A percentile compares a stretch with the other conserved stretches of the same genome.
Evolutionary conservation across 2,797 vertebrate genomes (phyloP).

Genomic region (Anas acuta): DNA sequence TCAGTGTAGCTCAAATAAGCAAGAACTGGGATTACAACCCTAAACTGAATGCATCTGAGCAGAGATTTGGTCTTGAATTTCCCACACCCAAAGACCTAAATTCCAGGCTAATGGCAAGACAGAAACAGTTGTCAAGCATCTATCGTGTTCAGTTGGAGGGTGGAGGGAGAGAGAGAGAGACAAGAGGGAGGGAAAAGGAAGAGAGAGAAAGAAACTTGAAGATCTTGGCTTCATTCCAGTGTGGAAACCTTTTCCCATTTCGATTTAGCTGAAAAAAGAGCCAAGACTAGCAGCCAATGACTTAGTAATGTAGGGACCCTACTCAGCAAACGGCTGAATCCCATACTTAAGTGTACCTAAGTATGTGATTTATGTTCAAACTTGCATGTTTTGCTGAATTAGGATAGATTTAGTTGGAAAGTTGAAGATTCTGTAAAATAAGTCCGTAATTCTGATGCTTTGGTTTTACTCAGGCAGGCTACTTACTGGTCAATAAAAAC

Average conservation of each 20-base stretch:
- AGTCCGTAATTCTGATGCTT: background rate
- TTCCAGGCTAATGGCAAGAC: background rate
- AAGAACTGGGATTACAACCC: background rate
- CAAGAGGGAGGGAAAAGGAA: background rate
- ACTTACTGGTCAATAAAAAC: background rate
- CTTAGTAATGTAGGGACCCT: background rate
- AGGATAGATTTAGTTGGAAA: conserved; percentile 26
- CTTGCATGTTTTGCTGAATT: background rate
- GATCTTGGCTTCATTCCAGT: background rate
- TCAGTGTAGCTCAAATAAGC: background rate
- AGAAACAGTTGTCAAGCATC: conserved; percentile 1
- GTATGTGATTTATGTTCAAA: background rate
- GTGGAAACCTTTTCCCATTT: conserved; percentile 51
- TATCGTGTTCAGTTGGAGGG: background rate
- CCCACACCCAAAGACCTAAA: background rate
- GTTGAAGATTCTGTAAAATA: background rate
- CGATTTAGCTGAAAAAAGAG: conserved; percentile 39
- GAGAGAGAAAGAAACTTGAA: background rate
- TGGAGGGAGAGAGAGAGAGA: background rate
- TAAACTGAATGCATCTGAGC: background rate
- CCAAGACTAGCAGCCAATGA: conserved; percentile 38
- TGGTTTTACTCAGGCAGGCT: background rate
- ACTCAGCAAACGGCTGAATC: conserved; percentile 38
- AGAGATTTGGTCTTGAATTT: background rate
- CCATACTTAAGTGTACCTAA: conserved; percentile 46